Evolutionary conservation across 2,113 vertebrate species (phyloP).

Genomic region (Tapirus terrestris): DNA sequence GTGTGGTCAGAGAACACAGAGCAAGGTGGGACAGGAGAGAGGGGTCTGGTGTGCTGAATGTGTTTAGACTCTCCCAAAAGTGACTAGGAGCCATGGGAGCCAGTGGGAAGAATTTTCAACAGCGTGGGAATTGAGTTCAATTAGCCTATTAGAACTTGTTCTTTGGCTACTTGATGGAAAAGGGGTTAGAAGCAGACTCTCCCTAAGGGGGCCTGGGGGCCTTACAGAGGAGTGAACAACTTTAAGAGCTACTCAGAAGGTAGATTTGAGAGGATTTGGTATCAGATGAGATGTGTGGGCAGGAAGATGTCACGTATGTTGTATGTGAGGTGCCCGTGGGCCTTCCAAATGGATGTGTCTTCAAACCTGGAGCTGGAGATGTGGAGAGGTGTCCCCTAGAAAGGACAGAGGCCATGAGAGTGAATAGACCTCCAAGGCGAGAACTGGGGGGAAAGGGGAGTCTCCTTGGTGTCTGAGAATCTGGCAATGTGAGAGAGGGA

Average conservation of each 20-base stretch:
- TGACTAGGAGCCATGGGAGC: neutral
- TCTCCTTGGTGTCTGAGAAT: neutral
- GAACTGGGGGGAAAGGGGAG: neutral
- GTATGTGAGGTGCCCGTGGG: neutral
- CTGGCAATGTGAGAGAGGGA: neutral
- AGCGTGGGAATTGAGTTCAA: neutral
- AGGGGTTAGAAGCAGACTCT: neutral
- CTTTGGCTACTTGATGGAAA: neutral
- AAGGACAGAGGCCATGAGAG: neutral
- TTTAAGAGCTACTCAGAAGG: neutral
- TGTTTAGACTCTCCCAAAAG: neutral
- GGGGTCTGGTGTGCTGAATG: rapidly evolving
- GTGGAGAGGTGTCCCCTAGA: too few relatives aligned
- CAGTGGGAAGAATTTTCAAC: neutral
- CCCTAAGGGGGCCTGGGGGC: rapidly evolving
- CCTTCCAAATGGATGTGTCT: neutral
- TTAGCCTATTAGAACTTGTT: neutral
- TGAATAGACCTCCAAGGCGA: neutral
- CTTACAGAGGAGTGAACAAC: neutral
- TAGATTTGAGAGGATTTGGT: neutral
- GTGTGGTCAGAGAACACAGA: neutral
- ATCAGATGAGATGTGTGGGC: neutral
- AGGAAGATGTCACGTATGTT: neutral
- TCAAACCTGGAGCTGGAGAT: neutral
- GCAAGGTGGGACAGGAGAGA: neutral